Evolutionary conservation across 1,140 invertebrate genomes (phyloP).

Genomic region (Bradysia coprophila): DNA sequence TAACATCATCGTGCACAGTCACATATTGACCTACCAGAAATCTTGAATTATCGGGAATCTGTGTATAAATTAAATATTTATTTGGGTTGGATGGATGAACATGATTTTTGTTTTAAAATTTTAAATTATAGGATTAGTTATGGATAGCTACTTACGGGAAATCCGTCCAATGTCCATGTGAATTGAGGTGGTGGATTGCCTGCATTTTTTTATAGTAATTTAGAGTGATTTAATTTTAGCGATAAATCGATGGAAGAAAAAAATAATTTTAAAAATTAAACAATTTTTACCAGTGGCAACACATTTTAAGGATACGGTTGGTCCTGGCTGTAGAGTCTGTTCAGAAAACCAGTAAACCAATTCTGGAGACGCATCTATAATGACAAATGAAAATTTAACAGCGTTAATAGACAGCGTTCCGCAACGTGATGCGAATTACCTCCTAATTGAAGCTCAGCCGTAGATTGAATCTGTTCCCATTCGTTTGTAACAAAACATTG

Average conservation of each 20-base stretch:
- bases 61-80: no score
- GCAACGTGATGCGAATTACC: no score
- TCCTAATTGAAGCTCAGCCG: conserved; percentile 62
- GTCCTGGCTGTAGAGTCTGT: conserved; percentile 73
- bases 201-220: no score
- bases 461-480: conserved; percentile 67
- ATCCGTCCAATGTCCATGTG: conserved; percentile 73
- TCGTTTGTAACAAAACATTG: conserved; percentile 77
- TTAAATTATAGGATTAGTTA: no score
- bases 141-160: conserved; percentile 57
- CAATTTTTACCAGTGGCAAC: conserved; percentile 79
- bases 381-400: background rate
- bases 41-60: conserved; percentile 31
- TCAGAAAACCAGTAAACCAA: conserved; percentile 77
- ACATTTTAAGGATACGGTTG: conserved; percentile 75
- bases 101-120: conserved; percentile 17
- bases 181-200: conserved; percentile 79
- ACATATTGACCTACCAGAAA: conserved; percentile 82
- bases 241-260: no score
- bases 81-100: background rate
- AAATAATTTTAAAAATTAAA: no score
- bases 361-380: conserved; percentile 60
- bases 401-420: no score
- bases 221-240: no score
- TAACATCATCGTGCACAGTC: conserved; percentile 77